Percentiles rank a stretch among this genome's conserved stretches.
Evolutionary conservation across 2,888 invertebrate species (phyloP).

Genomic region (Gymnocheta viridis): DNA sequence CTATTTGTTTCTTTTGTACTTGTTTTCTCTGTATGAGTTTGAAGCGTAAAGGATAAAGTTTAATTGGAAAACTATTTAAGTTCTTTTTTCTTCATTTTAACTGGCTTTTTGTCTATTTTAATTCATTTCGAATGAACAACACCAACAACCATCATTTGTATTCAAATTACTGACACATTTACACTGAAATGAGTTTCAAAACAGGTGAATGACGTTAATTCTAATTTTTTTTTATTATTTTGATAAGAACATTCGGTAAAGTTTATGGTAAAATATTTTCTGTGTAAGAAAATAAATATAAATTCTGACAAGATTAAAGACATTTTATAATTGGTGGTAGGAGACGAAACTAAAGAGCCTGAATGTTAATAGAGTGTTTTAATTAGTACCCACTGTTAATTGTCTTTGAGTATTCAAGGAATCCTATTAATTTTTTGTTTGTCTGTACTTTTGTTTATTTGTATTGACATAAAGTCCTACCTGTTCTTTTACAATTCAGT

Average conservation of each 20-base stretch:
- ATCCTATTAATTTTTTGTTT: conserved; percentile 46
- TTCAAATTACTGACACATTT: conserved; percentile 57
- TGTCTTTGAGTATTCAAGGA: conserved; percentile 24
- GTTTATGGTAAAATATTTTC: background rate
- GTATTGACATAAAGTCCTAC: conserved; percentile 16
- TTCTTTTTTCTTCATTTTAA: conserved; percentile 34
- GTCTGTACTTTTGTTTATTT: conserved; percentile 15
- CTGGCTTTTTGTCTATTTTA: conserved; percentile 68
- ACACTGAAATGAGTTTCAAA: conserved; percentile 31
- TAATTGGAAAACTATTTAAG: conserved; percentile 82
- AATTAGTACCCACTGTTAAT: conserved; percentile 9
- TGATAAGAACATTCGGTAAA: background rate
- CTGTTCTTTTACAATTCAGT: conserved; percentile 42
- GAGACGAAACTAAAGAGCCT: too few relatives aligned
- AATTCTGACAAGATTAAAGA: background rate
- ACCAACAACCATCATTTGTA: conserved; percentile 36
- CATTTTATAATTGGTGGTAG: background rate
- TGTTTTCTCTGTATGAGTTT: conserved; percentile 51
- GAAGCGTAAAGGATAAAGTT: conserved; percentile 82
- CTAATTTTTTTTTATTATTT: background rate
- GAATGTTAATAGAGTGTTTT: background rate
- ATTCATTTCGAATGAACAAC: conserved; percentile 64
- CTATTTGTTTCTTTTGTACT: conserved; percentile 24
- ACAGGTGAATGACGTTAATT: conserved; percentile 11
- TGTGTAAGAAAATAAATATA: background rate